Base-by-base conservation (phyloP, 2,113 vertebrate genomes). In the Gila orcuttii region DNA sequence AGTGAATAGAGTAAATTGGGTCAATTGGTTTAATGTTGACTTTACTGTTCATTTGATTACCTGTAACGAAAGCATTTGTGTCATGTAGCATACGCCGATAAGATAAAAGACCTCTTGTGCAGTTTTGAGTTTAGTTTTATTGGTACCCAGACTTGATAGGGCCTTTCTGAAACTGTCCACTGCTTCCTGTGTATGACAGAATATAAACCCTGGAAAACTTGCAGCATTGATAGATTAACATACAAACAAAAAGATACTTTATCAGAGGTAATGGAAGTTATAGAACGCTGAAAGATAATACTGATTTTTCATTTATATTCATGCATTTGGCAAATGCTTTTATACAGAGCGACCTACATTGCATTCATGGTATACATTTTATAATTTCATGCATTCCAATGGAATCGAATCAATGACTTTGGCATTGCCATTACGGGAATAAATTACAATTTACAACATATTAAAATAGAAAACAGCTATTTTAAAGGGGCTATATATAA, bases 71-170 rank as follows among this genome's bases (percentile, higher is more conserved):
- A 71, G 89, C 76, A 87, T 88, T 89, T 95, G 92, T 6, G 94
- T 91, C 93, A 93, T 89, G 77, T 94, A 94, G 89, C 95, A 96
- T 13, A 94, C 75, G n/a, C 95, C 96, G 69, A 92, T 90, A 25
- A 93, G 87, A 89, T 93, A 94, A 87, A 93, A 88, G 79, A 95
- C 90, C 80, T 93, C 89, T 62, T 84, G 78, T 3, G 77, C 2
- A 21, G 31, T 69, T 84, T 47, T 79, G 68, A 73, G 47, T 6
- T 50, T 60, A 81, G 91, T 89, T 15, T 87, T 76, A 12, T 88
- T 87, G 42, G 78, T 42, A 60, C 68, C 69, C 82, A 93, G 86
- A 1, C 92, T 8, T 3, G 90, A 90, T 90, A 96, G 68, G 0
- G 91, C 91, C 78, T 91, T 89, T 89, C 92, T 93, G 88, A 96